Conservation (phyloP, 2,888 invertebrate species). For the Agrilus mali region DNA sequence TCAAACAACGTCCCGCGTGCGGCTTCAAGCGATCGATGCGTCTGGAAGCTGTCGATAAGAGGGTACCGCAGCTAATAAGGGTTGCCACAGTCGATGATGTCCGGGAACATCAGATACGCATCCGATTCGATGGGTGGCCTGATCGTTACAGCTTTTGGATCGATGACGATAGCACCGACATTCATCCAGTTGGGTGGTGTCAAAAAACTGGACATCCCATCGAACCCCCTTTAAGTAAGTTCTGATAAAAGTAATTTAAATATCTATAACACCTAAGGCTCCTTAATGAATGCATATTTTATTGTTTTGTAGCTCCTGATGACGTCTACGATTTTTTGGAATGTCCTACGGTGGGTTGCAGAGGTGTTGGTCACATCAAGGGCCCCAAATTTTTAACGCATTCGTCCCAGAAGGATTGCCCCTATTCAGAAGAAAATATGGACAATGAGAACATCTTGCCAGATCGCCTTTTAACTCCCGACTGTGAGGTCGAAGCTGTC, state of each 20-base stretch:
- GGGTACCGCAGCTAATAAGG: slow-evolving; percentile 70
- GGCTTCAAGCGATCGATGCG: slow-evolving; percentile 78
- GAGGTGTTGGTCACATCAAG: slow-evolving; percentile 78
- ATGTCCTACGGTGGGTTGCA: slow-evolving; percentile 78
- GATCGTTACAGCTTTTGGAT: slow-evolving; percentile 75
- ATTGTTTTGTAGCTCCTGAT: slow-evolving; percentile 42
- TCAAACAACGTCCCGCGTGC: slow-evolving; percentile 64
- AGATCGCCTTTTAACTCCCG: slow-evolving; percentile 39
- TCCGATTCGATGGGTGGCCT: slow-evolving; percentile 86
- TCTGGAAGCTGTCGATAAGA: slow-evolving; percentile 75
- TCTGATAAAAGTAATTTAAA: too few species aligned
- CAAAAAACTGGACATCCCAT: slow-evolving; percentile 76
- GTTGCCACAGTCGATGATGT: slow-evolving; percentile 72
- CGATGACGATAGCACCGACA: slow-evolving; percentile 80
- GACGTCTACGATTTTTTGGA: slow-evolving; percentile 47
- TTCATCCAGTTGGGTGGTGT: slow-evolving; percentile 90
- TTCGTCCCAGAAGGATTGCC: slow-evolving; percentile 59
- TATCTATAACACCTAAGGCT: too few species aligned
- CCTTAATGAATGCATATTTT: slow-evolving; percentile 5
- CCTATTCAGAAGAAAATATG: slow-evolving; percentile 52
- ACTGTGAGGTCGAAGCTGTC: slow-evolving; percentile 28
- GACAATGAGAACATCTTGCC: slow-evolving; percentile 35
- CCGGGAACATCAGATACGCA: slow-evolving; percentile 59
- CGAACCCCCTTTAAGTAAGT: slow-evolving; percentile 69
- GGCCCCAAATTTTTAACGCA: slow-evolving; percentile 67